Evolutionary conservation across 2,888 invertebrate species (phyloP).

Genomic region (Plagiodera versicolora): DNA sequence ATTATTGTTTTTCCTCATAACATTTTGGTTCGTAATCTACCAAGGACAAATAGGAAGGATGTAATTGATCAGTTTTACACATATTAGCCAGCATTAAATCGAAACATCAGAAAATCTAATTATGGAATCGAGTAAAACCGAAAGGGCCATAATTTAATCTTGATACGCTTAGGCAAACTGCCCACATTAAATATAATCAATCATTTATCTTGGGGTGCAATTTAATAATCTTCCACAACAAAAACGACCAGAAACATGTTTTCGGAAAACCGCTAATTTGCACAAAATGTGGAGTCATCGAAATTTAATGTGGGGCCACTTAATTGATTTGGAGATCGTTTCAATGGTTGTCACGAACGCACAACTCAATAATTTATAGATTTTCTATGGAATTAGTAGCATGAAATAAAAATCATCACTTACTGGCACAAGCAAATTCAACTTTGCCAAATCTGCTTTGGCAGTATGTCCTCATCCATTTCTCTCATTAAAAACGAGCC

Average conservation of each 20-base stretch:
- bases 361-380: too few relatives aligned
- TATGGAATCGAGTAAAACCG: not conserved
- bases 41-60: not conserved
- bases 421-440: too few relatives aligned
- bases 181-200: conserved; percentile 1
- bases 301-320: not conserved
- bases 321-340: not conserved
- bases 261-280: not conserved
- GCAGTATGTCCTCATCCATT: too few relatives aligned
- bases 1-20: too few relatives aligned
- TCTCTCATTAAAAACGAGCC: too few relatives aligned
- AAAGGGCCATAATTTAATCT: not conserved
- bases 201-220: not conserved
- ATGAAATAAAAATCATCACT: too few relatives aligned
- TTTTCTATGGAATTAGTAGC: too few relatives aligned
- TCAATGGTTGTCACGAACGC: too few relatives aligned
- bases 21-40: too few relatives aligned
- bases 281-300: not conserved
- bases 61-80: not conserved
- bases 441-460: too few relatives aligned
- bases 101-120: not conserved
- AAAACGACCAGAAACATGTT: not conserved
- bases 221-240: not conserved
- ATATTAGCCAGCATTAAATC: not conserved
- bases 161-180: not conserved